phyloP scores from a whole-genome alignment of 2,888 invertebrate species.

The Merodon equestris region DNA sequence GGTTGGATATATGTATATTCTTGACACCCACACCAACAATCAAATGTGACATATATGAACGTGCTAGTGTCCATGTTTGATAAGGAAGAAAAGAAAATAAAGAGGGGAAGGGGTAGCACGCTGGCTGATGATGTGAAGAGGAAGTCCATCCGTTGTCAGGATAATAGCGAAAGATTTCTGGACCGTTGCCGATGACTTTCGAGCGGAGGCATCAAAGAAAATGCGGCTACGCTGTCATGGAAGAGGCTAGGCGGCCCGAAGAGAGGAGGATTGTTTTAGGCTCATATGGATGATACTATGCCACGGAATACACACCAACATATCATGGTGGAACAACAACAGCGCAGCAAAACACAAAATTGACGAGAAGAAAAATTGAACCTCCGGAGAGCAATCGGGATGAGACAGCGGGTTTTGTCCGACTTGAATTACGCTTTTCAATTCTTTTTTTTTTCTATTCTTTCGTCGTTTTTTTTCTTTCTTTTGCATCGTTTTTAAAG shows the following conservation, averaged over 20 bases:
- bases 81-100: constrained; percentile 29
- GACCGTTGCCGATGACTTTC: constrained; percentile 69
- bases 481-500: constrained; percentile 19
- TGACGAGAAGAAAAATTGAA: constrained; percentile 32
- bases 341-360: neutral
- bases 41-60: neutral
- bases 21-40: too few species aligned
- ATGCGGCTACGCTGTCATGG: constrained; percentile 50
- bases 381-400: constrained; percentile 53
- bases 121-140: constrained; percentile 58
- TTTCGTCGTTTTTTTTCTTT: constrained; percentile 12
- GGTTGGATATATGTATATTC: constrained; percentile 4
- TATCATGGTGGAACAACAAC: constrained; percentile 10
- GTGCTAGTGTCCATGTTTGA: constrained; percentile 14
- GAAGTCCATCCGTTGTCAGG: constrained; percentile 68
- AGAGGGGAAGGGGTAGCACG: constrained; percentile 1
- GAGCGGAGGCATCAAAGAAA: constrained; percentile 65
- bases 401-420: constrained; percentile 60
- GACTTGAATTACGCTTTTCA: constrained; percentile 48
- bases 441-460: constrained; percentile 11
- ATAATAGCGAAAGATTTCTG: constrained; percentile 69
- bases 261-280: constrained; percentile 54
- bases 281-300: constrained; percentile 60
- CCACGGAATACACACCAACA: constrained; percentile 34
- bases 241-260: constrained; percentile 38